These are phyloP conservation scores for Scaptomyza flava DNA, from an alignment of 2,888 invertebrate genomes.

Conservation along the genomic window DNA sequence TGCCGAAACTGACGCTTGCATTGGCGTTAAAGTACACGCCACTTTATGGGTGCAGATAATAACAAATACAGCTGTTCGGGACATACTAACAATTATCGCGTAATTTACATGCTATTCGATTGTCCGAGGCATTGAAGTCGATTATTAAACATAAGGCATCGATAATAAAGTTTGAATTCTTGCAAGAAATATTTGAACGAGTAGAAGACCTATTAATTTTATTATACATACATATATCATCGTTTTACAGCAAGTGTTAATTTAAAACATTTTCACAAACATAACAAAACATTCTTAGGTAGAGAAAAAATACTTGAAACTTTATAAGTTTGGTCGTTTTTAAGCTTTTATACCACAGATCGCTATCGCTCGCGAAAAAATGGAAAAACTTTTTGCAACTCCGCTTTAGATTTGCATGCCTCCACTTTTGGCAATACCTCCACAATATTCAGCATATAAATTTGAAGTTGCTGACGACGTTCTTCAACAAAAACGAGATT, in stretches of 20 bases:
- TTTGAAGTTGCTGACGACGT: conserved; percentile 92
- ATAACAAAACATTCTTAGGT: conserved; percentile 39
- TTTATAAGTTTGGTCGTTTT: conserved; percentile 41
- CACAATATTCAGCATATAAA: conserved; percentile 93
- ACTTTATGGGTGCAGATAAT: conserved; percentile 51
- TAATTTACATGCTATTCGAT: conserved; percentile 22
- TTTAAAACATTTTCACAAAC: conserved; percentile 35
- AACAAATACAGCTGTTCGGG: conserved; percentile 65
- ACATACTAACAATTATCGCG: conserved; percentile 3
- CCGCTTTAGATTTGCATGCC: conserved; percentile 90
- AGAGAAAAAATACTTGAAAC: conserved; percentile 49
- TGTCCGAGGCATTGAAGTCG: background rate
- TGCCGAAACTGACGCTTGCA: conserved; percentile 11
- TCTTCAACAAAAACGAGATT: conserved; percentile 94
- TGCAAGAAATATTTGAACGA: background rate
- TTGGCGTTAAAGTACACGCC: conserved; percentile 53
- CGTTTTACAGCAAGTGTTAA: conserved; percentile 25
- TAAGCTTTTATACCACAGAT: background rate
- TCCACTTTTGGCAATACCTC: conserved; percentile 92
- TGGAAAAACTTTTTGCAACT: conserved; percentile 91
- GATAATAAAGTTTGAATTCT: background rate
- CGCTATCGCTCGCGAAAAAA: conserved; percentile 90
- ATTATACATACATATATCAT: conserved; percentile 45
- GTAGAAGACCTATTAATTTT: conserved; percentile 24
- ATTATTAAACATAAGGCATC: background rate